Conservation (phyloP, 2,797 vertebrate genomes). For the Ctenopoma multispine region DNA sequence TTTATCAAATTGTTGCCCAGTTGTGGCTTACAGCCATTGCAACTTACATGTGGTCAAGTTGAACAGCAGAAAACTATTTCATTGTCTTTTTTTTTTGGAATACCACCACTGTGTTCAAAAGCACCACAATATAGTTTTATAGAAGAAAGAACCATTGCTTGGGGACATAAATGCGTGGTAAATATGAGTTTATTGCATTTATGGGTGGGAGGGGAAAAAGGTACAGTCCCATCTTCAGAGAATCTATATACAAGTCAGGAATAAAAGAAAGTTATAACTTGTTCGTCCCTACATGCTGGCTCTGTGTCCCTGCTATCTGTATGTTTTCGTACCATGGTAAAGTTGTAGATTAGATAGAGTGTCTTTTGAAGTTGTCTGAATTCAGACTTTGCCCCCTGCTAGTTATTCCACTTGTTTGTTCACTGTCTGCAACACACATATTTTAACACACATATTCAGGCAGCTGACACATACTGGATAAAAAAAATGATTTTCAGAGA, state of each 20-base stretch:
- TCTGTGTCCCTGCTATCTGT: conserved; percentile 59
- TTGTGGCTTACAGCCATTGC: background rate
- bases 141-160: conserved; percentile 1
- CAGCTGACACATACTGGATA: conserved; percentile 7
- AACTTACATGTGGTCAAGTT: background rate
- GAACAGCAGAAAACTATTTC: background rate
- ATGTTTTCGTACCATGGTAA: conserved; percentile 71
- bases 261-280: conserved; percentile 30
- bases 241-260: background rate
- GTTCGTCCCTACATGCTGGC: conserved; percentile 24
- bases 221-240: background rate
- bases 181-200: conserved; percentile 8
- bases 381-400: conserved; percentile 83
- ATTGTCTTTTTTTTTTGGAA: background rate
- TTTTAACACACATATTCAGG: conserved; percentile 24
- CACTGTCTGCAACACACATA: conserved; percentile 58
- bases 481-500: background rate
- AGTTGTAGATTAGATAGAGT: conserved; percentile 84
- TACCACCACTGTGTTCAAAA: background rate
- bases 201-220: background rate
- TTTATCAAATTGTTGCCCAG: background rate
- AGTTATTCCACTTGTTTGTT: conserved; percentile 77
- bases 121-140: conserved; percentile 6
- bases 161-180: background rate
- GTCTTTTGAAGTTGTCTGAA: conserved; percentile 78